phyloP scores from a whole-genome alignment of 2,888 invertebrate genomes.

The Celastrina argiolus region DNA sequence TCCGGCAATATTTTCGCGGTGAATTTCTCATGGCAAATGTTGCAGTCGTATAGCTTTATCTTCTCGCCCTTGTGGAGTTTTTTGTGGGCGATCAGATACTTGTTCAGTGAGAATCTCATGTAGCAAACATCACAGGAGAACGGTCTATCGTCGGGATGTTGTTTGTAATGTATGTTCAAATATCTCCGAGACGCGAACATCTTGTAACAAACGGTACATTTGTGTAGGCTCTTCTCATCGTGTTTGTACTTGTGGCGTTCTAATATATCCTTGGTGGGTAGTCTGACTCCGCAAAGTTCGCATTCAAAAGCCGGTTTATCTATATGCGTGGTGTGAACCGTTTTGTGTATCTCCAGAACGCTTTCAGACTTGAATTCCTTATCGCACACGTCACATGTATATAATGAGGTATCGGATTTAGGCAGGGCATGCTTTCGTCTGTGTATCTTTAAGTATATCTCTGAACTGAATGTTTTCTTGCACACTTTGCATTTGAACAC shows the following conservation, averaged over 20 bases:
- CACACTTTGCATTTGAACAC: not conserved
- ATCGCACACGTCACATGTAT: not conserved
- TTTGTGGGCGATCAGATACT: not conserved
- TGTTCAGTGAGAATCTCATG: not conserved
- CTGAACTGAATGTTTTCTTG: not conserved
- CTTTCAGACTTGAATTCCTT: not conserved
- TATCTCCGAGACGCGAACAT: conserved; percentile 1
- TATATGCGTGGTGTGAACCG: not conserved
- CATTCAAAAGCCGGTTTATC: not conserved
- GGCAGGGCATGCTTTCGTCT: not conserved
- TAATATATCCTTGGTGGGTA: not conserved
- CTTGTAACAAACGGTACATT: not conserved
- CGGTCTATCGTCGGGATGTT: not conserved
- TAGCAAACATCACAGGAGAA: not conserved
- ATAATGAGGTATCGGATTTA: not conserved
- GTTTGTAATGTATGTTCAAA: conserved; percentile 8
- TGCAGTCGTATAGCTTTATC: not conserved
- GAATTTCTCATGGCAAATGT: not conserved
- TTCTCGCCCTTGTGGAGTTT: not conserved
- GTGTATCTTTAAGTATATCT: not conserved
- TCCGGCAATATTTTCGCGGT: not conserved
- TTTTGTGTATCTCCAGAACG: not conserved
- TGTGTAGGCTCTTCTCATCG: not conserved
- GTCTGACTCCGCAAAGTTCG: not conserved
- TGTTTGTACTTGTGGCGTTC: not conserved